Evolutionary conservation across 2,888 invertebrate genomes (phyloP).

Genomic region (Syrphus vitripennis): DNA sequence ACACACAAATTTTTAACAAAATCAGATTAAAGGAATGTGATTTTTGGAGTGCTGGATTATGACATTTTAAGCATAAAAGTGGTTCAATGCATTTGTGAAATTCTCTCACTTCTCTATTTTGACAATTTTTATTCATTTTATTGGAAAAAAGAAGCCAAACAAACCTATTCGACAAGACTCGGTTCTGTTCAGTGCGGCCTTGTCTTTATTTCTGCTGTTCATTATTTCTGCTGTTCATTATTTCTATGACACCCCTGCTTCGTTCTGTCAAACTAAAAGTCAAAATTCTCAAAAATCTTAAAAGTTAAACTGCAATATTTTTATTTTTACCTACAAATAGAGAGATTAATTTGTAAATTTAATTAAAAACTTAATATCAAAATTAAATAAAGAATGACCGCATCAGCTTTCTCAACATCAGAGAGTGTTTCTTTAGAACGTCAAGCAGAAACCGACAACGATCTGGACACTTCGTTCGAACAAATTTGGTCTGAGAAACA

Average conservation of each 20-base stretch:
- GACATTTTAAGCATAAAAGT: too few relatives aligned
- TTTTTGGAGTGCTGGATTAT: too few relatives aligned
- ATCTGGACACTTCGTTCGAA: slow-evolving; percentile 71
- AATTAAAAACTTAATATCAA: not conserved
- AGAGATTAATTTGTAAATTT: not conserved
- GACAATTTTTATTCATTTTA: too few relatives aligned
- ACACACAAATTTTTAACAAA: too few relatives aligned
- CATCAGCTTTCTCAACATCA: slow-evolving; percentile 78
- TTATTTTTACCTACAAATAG: not conserved
- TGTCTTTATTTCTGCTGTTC: too few relatives aligned
- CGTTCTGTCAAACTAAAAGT: not conserved
- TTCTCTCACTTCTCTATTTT: too few relatives aligned
- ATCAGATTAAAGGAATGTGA: too few relatives aligned
- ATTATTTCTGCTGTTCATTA: too few relatives aligned
- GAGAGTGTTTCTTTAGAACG: slow-evolving; percentile 78
- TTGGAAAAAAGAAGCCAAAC: too few relatives aligned
- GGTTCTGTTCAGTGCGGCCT: too few relatives aligned
- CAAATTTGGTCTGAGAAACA: slow-evolving; percentile 79
- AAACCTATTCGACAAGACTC: too few relatives aligned
- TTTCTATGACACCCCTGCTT: not conserved
- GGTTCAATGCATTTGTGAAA: too few relatives aligned
- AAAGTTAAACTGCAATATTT: not conserved
- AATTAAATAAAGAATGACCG: slow-evolving; percentile 70
- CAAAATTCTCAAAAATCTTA: not conserved
- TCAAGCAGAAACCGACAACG: slow-evolving; percentile 73